Base-by-base conservation (phyloP, 1,140 invertebrate genomes). In the Plectrocnemia conspersa region DNA sequence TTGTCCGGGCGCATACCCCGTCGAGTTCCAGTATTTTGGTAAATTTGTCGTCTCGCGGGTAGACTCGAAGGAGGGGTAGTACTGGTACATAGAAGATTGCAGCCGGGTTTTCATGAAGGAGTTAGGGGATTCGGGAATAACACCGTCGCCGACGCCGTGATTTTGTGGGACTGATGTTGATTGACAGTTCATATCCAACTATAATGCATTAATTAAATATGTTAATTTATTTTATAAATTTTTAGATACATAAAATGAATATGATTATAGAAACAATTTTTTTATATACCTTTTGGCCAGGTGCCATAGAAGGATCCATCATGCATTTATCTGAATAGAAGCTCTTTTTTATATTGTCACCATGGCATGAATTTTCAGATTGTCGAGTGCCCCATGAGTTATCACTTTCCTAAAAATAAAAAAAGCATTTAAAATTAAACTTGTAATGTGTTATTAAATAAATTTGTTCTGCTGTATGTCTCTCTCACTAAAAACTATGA, bases 341-440 rank as follows among this genome's bases (percentile, higher is more conserved):
- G n/a, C n/a, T n/a, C n/a, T n/a, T n/a, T n/a, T n/a, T n/a, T n/a
- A n/a, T n/a, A n/a, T n/a, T n/a, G n/a, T n/a, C n/a, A n/a, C n/a
- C n/a, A n/a, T n/a, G n/a, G n/a, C n/a, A n/a, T n/a, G n/a, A n/a
- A n/a, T n/a, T n/a, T n/a, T n/a, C n/a, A n/a, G n/a, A n/a, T n/a
- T n/a, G n/a, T n/a, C n/a, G n/a, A n/a, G n/a, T n/a, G n/a, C n/a
- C n/a, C 47, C 47, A 50, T 24, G 38, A 24, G 38, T 38, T 24
- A n/a, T 38, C 33, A 16, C 13, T 50, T 16, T 38, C 32, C 47
- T 50, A 24, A 48, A 48, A 33, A 33, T n/a, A n/a, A n/a, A n/a
- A n/a, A n/a, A n/a, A n/a, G n/a, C n/a, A n/a, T n/a, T n/a, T n/a
- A n/a, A n/a, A n/a, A n/a, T n/a, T n/a, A n/a, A n/a, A n/a, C n/a